phyloP scores from a whole-genome alignment of 2,888 invertebrate genomes.

The Cataglyphis altisquamis region DNA sequence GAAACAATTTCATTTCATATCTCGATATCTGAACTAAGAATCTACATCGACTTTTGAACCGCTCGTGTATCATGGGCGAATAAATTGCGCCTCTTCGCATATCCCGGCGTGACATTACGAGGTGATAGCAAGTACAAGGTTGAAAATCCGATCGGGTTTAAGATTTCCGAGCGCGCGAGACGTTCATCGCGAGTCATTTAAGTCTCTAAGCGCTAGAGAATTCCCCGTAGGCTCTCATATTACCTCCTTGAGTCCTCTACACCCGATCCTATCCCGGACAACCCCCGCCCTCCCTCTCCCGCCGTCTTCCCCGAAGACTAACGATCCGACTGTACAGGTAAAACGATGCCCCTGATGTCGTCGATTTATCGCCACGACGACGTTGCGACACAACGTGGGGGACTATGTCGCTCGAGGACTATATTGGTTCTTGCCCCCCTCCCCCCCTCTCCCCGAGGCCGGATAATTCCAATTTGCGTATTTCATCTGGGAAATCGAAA shows the following conservation, averaged over 20 bases:
- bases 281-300: slow-evolving; percentile 51
- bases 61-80: neutral
- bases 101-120: slow-evolving; percentile 49
- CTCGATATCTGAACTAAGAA: neutral
- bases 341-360: slow-evolving; percentile 74
- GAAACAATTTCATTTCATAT: neutral
- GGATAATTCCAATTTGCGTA: slow-evolving; percentile 66
- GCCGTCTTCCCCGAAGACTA: slow-evolving; percentile 77
- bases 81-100: neutral
- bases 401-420: slow-evolving; percentile 75
- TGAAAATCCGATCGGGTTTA: slow-evolving; percentile 74
- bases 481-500: slow-evolving; percentile 65
- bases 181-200: slow-evolving; percentile 47
- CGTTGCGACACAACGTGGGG: slow-evolving; percentile 60
- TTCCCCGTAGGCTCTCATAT: slow-evolving; percentile 78
- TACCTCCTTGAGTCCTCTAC: slow-evolving; percentile 74
- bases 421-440: slow-evolving; percentile 42
- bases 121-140: slow-evolving; percentile 71
- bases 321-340: slow-evolving; percentile 79
- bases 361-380: slow-evolving; percentile 80
- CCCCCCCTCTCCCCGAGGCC: neutral
- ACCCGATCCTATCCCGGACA: slow-evolving; percentile 57
- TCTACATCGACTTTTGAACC: neutral
- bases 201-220: slow-evolving; percentile 71
- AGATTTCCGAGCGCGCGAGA: slow-evolving; percentile 70